Evolutionary conservation across 2,888 invertebrate species (phyloP).

Genomic region (Thymelicus lineola): DNA sequence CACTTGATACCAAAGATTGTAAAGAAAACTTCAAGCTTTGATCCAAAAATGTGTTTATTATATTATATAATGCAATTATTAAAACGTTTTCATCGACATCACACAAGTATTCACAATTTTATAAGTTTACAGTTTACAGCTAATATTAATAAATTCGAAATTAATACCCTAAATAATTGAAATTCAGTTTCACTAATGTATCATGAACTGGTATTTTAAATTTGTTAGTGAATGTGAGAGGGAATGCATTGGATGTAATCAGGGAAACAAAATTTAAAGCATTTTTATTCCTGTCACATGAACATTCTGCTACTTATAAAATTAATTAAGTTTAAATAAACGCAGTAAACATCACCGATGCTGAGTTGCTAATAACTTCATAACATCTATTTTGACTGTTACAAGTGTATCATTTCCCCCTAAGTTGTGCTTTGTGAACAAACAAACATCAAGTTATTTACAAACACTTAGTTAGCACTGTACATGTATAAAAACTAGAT

Average conservation of each 20-base stretch:
- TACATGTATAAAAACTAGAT: slow-evolving; percentile 34
- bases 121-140: slow-evolving; percentile 68
- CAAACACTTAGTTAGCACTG: slow-evolving; percentile 25
- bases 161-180: slow-evolving; percentile 62
- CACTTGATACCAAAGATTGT: slow-evolving; percentile 35
- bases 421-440: slow-evolving; percentile 7
- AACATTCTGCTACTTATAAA: background rate
- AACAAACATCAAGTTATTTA: slow-evolving; percentile 36
- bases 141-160: slow-evolving; percentile 80
- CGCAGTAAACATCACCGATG: background rate
- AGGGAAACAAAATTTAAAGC: background rate
- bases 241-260: background rate
- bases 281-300: background rate
- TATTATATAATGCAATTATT: slow-evolving; percentile 69
- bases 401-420: slow-evolving; percentile 19
- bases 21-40: slow-evolving; percentile 58
- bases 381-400: background rate
- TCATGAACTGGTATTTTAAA: slow-evolving; percentile 41
- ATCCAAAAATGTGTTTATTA: slow-evolving; percentile 79
- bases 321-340: background rate
- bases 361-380: background rate
- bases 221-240: background rate
- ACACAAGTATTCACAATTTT: slow-evolving; percentile 80
- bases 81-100: slow-evolving; percentile 76
- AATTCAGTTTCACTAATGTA: slow-evolving; percentile 41